Conservation (phyloP, 2,113 vertebrate species). For the Dendropsophus ebraccatus region DNA sequence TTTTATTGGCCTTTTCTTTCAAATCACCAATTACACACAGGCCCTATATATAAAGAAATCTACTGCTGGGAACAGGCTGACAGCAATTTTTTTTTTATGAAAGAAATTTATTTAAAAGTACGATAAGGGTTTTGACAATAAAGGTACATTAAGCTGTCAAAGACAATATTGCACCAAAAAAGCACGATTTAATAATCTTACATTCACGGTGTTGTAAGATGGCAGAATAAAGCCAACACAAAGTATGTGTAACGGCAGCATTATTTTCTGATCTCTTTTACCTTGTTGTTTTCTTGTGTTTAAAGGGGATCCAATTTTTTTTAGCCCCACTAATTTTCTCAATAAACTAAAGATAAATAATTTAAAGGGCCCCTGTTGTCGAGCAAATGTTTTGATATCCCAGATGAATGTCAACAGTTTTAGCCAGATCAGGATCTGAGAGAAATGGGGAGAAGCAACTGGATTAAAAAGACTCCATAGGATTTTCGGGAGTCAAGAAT, state of each 20-base stretch:
- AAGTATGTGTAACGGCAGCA: neutral
- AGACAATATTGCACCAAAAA: slow-evolving; percentile 43
- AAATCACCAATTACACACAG: slow-evolving; percentile 41
- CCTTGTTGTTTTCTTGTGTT: neutral
- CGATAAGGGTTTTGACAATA: slow-evolving; percentile 39
- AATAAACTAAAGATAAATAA: no score
- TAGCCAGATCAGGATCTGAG: no score
- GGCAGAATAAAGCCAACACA: neutral
- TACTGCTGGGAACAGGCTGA: slow-evolving; percentile 10
- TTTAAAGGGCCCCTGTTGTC: no score
- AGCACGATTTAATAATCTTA: slow-evolving; percentile 22
- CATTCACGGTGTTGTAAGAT: slow-evolving; percentile 10
- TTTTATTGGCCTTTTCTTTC: slow-evolving; percentile 40
- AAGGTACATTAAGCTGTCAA: slow-evolving; percentile 37
- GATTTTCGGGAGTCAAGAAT: no score
- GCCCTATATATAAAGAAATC: slow-evolving; percentile 11
- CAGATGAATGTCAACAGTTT: no score
- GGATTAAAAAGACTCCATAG: no score
- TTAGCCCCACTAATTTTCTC: neutral
- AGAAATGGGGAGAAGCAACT: no score
- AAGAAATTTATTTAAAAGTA: slow-evolving; percentile 33
- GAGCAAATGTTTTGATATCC: no score
- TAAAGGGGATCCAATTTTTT: neutral
- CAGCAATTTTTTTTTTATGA: neutral
- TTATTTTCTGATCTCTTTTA: neutral